Conservation (phyloP, 2,797 vertebrate genomes). For the Cetoscarus ocellatus region DNA sequence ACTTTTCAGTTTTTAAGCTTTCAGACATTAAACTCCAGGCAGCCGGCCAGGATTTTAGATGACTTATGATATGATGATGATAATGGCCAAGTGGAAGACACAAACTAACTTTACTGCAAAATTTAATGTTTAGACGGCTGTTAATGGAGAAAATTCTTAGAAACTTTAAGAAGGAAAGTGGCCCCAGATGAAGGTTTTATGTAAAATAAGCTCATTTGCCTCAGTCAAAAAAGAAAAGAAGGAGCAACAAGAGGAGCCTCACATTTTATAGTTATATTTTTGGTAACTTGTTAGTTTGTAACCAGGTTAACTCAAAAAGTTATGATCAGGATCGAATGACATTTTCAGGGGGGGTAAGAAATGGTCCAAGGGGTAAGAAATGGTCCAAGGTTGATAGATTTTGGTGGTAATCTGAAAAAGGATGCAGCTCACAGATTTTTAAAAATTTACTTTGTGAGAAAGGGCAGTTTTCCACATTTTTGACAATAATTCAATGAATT, state of each 20-base stretch:
- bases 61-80: conserved; percentile 16
- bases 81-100: conserved; percentile 22
- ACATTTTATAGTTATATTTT: neutral
- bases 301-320: too few species aligned
- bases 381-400: too few species aligned
- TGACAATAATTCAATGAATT: too few species aligned
- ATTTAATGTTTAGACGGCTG: conserved; percentile 31
- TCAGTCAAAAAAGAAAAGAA: neutral
- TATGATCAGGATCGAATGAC: too few species aligned
- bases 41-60: conserved; percentile 23
- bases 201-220: neutral
- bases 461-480: too few species aligned
- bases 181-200: neutral
- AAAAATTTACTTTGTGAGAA: too few species aligned
- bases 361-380: too few species aligned
- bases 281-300: too few species aligned
- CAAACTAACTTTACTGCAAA: conserved; percentile 15
- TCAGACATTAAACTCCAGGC: conserved; percentile 40
- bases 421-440: too few species aligned
- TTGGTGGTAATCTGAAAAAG: too few species aligned
- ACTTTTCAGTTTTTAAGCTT: conserved; percentile 12
- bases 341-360: too few species aligned
- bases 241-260: neutral
- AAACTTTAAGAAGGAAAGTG: conserved; percentile 14
- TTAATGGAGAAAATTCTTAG: conserved; percentile 12